Conservation (phyloP, 2,888 invertebrate species). For the Crepidodera aurea region DNA sequence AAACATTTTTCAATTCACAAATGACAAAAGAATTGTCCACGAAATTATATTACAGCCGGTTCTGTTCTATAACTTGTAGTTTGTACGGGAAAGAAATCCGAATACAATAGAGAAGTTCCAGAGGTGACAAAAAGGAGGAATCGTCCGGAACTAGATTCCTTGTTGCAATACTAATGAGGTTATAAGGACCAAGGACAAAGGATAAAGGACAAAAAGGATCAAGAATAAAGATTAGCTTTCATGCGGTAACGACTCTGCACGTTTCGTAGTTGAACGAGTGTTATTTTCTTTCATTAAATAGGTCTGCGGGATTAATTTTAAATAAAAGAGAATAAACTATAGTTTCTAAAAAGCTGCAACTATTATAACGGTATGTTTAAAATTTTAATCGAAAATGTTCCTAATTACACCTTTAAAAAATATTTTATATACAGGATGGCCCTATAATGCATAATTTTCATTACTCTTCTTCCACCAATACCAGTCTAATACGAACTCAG, state of each 20-base stretch:
- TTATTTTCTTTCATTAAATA: constrained; percentile 9
- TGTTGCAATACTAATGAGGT: constrained; percentile 21
- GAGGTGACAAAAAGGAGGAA: constrained; percentile 18
- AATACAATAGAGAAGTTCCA: constrained; percentile 11
- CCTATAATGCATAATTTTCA: too few species aligned
- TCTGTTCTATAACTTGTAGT: constrained; percentile 4
- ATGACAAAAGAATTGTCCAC: too few species aligned
- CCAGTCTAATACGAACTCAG: too few species aligned
- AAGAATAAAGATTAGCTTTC: constrained; percentile 17
- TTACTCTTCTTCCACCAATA: too few species aligned
- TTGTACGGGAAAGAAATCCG: constrained; percentile 5
- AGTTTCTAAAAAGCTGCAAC: too few species aligned
- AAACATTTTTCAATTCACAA: too few species aligned
- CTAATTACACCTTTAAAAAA: too few species aligned
- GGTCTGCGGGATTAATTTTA: constrained; percentile 7
- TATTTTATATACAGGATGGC: too few species aligned
- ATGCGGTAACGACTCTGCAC: neutral
- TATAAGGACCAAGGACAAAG: constrained; percentile 16
- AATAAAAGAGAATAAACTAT: too few species aligned
- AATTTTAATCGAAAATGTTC: too few species aligned
- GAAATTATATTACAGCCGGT: neutral
- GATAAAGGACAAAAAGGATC: constrained; percentile 10
- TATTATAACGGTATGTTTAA: too few species aligned
- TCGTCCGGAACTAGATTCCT: constrained; percentile 17
- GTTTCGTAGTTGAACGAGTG: neutral